Conservation (phyloP, 2,888 invertebrate species). For the Neocrepidodera transversa region DNA sequence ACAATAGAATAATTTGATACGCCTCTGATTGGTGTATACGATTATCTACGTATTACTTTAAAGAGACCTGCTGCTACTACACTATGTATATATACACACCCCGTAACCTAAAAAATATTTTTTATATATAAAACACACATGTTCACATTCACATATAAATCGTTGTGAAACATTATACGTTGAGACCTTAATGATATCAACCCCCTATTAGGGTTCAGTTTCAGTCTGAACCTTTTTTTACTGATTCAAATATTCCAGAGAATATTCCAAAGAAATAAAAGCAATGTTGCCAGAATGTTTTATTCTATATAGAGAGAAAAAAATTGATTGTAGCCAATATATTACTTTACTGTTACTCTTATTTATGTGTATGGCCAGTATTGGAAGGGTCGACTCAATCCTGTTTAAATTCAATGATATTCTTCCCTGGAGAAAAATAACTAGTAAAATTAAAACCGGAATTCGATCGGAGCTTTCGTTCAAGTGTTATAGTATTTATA, state of each 20-base stretch:
- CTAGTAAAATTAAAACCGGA: no score
- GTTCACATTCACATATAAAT: constrained; percentile 30
- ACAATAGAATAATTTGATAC: not conserved
- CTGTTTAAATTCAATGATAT: no score
- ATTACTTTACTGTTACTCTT: no score
- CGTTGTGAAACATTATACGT: constrained; percentile 23
- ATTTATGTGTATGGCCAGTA: no score
- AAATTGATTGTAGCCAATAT: no score
- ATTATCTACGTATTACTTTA: constrained; percentile 4
- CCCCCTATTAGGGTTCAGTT: constrained; percentile 23
- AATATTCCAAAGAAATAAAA: constrained; percentile 6
- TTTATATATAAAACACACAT: constrained; percentile 20
- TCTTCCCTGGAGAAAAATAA: no score
- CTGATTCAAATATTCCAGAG: constrained; percentile 5
- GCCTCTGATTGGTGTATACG: not conserved
- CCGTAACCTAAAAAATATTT: constrained; percentile 1
- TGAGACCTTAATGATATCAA: constrained; percentile 14
- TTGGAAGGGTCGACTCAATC: no score
- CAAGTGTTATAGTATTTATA: no score
- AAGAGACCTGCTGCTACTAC: constrained; percentile 11
- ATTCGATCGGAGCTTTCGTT: no score
- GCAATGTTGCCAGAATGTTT: constrained; percentile 3
- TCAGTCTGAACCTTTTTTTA: constrained; percentile 20
- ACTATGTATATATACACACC: not conserved
- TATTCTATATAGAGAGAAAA: no score